A percentile compares a stretch with the other conserved stretches of the same genome.
These are phyloP conservation scores for Leiothrix lutea DNA, from an alignment of 2,113 vertebrate species.

Conservation along the genomic window DNA sequence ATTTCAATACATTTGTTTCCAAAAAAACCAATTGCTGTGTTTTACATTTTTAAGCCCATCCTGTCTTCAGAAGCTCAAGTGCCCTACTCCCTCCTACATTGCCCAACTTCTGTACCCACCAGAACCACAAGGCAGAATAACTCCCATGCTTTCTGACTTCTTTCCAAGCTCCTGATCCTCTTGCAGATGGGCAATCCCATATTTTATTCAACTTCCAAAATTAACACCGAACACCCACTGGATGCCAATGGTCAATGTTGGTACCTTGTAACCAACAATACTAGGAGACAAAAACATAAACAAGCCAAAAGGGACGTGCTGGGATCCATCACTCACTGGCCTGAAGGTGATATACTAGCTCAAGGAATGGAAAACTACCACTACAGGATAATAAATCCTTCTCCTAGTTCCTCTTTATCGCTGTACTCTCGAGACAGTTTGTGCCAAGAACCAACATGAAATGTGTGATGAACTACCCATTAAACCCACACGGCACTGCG, in stretches of 20 bases:
- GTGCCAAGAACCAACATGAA: background rate
- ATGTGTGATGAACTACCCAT: background rate
- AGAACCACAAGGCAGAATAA: background rate
- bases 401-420: background rate
- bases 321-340: background rate
- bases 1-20: background rate
- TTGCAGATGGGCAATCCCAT: background rate
- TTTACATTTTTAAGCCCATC: background rate
- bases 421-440: background rate
- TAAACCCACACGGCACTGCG: background rate
- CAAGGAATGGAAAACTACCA: slow-evolving; percentile 49
- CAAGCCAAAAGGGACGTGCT: background rate
- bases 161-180: background rate
- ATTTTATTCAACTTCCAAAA: slow-evolving; percentile 49
- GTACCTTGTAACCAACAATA: background rate
- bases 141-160: background rate
- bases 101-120: background rate
- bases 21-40: background rate
- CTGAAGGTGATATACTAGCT: background rate
- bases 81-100: background rate
- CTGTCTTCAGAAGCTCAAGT: background rate
- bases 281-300: slow-evolving; percentile 56
- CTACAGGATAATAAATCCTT: background rate
- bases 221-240: slow-evolving; percentile 31
- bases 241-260: background rate